A percentile compares a stretch with the other conserved stretches of the same genome.
These are phyloP conservation scores for Nesospiza acunhae DNA, from an alignment of 2,113 vertebrate species.

Conservation along the genomic window DNA sequence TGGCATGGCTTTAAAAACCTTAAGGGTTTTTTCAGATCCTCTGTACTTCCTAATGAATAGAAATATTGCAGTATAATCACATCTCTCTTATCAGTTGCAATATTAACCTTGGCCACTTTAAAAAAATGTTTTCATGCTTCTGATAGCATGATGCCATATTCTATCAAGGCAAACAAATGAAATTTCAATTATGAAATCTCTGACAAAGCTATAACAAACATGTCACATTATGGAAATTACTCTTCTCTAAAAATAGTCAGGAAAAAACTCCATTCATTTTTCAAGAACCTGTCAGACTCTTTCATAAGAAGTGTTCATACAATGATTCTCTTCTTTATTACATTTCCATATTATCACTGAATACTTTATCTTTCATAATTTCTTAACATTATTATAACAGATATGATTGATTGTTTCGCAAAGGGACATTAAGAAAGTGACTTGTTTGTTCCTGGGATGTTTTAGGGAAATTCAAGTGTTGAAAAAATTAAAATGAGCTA, in stretches of 20 bases:
- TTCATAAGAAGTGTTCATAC: not conserved
- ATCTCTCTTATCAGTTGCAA: not conserved
- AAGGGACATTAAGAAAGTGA: not conserved
- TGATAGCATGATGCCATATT: not conserved
- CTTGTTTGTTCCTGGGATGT: not conserved
- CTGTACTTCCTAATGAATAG: not conserved
- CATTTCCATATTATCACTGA: not conserved
- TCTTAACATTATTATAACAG: not conserved
- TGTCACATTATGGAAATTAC: not conserved
- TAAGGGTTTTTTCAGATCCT: not conserved
- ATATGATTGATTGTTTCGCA: not conserved
- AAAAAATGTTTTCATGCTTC: not conserved
- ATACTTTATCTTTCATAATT: not conserved
- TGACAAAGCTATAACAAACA: conserved; percentile 45
- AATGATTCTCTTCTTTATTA: not conserved
- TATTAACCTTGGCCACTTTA: not conserved
- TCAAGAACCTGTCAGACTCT: not conserved
- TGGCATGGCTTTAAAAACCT: not conserved
- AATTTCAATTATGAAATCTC: conserved; percentile 37
- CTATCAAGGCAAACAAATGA: conserved; percentile 43
- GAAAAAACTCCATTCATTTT: not conserved
- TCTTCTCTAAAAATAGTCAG: not conserved
- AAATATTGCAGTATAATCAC: not conserved
- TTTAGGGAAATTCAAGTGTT: not conserved
- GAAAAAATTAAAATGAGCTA: not conserved